These are phyloP conservation scores for Coecobrya sp. DNA, from an alignment of 2,888 invertebrate genomes.

Conservation along the genomic window DNA sequence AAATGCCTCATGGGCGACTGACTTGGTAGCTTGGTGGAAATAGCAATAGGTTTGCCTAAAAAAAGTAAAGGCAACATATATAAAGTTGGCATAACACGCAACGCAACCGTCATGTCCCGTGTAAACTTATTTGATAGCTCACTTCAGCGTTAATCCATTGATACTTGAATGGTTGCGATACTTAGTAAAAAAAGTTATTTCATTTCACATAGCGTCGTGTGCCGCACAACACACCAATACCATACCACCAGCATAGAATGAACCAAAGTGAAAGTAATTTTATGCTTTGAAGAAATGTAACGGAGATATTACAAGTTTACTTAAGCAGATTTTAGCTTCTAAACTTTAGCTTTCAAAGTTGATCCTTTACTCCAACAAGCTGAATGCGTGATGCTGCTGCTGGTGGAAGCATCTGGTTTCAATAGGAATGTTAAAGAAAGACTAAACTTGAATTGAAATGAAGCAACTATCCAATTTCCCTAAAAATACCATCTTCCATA, in stretches of 20 bases:
- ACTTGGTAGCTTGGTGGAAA: not conserved
- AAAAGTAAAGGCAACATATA: not conserved
- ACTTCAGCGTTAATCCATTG: conserved; percentile 50
- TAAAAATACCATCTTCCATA: not conserved
- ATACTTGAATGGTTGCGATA: conserved; percentile 4
- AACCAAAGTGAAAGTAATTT: conserved; percentile 27
- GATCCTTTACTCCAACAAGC: not conserved
- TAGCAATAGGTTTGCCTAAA: not conserved
- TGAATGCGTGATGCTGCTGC: not conserved
- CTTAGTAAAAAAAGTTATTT: conserved; percentile 15
- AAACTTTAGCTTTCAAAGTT: conserved; percentile 21
- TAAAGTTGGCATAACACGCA: conserved; percentile 3
- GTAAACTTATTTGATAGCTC: conserved; percentile 49
- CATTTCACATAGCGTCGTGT: not conserved
- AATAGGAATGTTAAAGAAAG: not conserved
- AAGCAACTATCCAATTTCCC: not conserved
- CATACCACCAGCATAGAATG: not conserved
- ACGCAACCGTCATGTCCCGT: not conserved
- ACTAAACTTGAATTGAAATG: not conserved
- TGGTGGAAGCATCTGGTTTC: conserved; percentile 27
- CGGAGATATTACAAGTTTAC: conserved; percentile 37
- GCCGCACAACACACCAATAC: not conserved
- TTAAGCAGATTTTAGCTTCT: conserved; percentile 1
- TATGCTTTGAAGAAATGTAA: conserved; percentile 32
- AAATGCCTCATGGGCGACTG: not conserved